phyloP scores from a whole-genome alignment of 2,888 invertebrate species.

The Chymomyza procnemis region DNA sequence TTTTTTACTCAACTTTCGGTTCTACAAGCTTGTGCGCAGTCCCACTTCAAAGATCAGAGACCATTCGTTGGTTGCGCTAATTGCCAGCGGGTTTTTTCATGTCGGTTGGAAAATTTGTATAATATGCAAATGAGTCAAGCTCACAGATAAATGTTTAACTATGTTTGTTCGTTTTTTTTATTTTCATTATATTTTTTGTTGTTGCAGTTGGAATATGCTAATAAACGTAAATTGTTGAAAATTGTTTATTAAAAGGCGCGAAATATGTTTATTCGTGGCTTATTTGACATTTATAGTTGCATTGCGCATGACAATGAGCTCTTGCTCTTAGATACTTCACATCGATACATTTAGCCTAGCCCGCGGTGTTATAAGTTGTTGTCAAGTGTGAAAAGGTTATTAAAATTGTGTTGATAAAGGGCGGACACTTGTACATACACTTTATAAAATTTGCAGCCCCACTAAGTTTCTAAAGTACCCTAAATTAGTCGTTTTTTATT shows the following conservation, averaged over 20 bases:
- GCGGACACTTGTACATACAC: not conserved
- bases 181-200: slow-evolving; percentile 7
- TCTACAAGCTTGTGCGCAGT: not conserved
- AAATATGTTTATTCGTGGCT: slow-evolving; percentile 44
- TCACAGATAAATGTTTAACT: slow-evolving; percentile 28
- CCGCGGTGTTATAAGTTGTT: not conserved
- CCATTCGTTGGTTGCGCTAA: slow-evolving; percentile 18
- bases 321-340: not conserved
- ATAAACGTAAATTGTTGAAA: slow-evolving; percentile 61
- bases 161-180: not conserved
- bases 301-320: not conserved
- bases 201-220: slow-evolving; percentile 36
- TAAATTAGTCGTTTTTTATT: too few relatives aligned
- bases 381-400: not conserved
- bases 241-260: slow-evolving; percentile 57
- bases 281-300: slow-evolving; percentile 40
- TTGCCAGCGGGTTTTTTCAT: slow-evolving; percentile 51
- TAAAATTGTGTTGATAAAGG: not conserved
- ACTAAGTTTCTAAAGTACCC: not conserved
- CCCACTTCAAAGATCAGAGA: not conserved
- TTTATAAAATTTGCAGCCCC: not conserved
- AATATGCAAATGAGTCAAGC: slow-evolving; percentile 47
- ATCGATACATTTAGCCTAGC: not conserved
- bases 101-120: slow-evolving; percentile 39
- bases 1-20: slow-evolving; percentile 2